Evolutionary conservation across 2,888 invertebrate genomes (phyloP), one percentile per base, ranked within the genome.

Genomic region (Drosophila seclusa): DNA sequence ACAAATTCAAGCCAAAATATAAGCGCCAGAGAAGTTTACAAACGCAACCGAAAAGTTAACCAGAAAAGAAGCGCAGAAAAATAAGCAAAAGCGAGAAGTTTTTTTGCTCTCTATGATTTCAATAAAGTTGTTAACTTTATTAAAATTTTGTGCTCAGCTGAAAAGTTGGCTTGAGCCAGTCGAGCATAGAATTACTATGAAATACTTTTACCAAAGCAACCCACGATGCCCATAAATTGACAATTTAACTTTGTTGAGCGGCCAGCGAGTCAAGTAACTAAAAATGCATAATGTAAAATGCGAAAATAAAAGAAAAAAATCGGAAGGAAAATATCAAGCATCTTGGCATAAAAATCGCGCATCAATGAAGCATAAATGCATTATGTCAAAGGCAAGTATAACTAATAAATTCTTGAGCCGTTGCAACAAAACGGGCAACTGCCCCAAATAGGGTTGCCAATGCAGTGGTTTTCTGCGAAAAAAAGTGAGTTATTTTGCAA

Each of bases 91-190:
- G 60, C 45, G 64, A 34, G 34, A 60, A 68, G 68, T 57, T 70
- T 78, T 84, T 76, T 71, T 61, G 55, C 8, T 45, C 87, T 78
- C 73, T 87, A 86, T 78, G 81, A 88, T 86, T 89, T 89, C 89
- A 89, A 86, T 89, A 89, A 89, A 86, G 82, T 89, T 86, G 82
- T 87, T 86, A 86, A 84, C 86, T 86, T 86, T 86, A 86, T 86
- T 86, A 86, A 89, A 89, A 89, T 87, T 80, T 88, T 76, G 78
- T 80, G 78, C 87, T 80, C 78, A 73, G 83, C 83, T 79, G 60
- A 78, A 83, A 89, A 87, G 89, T 87, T 87, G 77, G 81, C 71
- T 81, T 76, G 73, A 84, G 81, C 68, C 89, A 89, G 77, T 85
- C 76, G 76, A 87, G 89, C 89, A 81, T 82, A 82, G 89, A 87